Evolutionary conservation across 2,113 vertebrate genomes (phyloP).

Genomic region (Corapipo altera): DNA sequence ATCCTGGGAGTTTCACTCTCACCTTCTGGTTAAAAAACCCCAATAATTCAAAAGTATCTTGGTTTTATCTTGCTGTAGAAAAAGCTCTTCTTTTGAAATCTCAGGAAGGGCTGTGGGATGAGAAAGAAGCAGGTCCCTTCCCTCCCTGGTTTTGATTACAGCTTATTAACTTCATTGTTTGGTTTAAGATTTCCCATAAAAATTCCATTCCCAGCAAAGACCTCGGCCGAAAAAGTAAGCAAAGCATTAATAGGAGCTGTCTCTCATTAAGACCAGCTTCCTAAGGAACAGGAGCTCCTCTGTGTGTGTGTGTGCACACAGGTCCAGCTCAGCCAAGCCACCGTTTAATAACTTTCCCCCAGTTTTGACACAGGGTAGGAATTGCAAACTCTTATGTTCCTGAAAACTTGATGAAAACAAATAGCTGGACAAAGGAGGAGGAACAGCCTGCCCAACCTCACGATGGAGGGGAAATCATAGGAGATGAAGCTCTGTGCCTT

Average conservation of each 20-base stretch:
- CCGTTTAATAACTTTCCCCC: neutral
- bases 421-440: neutral
- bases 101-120: neutral
- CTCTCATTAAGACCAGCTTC: neutral
- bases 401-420: neutral
- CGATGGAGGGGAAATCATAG: neutral
- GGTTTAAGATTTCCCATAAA: conserved; percentile 31
- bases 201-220: conserved; percentile 27
- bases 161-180: conserved; percentile 21
- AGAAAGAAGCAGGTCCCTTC: neutral
- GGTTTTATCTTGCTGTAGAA: neutral
- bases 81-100: neutral
- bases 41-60: neutral
- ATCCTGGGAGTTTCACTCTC: neutral
- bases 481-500: neutral
- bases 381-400: accelerated
- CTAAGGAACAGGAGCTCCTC: neutral
- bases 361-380: neutral
- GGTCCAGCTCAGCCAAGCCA: neutral
- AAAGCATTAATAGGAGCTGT: neutral
- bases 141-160: conserved; percentile 28
- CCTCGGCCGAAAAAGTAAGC: neutral
- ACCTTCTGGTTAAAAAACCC: neutral
- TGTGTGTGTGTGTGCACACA: neutral
- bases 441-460: neutral